Evolutionary conservation across 53 echinoderm and acorn worm species (phyloP), one percentile per base, ranked within the genome.

Genomic region (Crossaster papposus): DNA sequence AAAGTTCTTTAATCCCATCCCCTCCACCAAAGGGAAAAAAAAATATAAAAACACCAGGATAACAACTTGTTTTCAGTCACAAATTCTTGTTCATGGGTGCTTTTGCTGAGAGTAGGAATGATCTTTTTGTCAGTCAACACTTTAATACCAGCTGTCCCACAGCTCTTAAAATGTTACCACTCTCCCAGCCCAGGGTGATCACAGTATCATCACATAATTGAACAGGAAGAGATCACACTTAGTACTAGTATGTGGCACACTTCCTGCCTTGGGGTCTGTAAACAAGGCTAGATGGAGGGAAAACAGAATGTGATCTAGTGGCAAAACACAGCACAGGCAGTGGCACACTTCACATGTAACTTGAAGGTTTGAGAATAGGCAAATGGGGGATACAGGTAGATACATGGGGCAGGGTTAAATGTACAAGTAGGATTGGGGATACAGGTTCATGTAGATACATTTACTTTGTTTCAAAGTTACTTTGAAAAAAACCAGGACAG

Each of bases 81-180:
- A n/a, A 65, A 65, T 23, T 65, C 65, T 1, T 18, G 28, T 28
- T 24, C n/a, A 14, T 65, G 15, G 1, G 2, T 20, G 68, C 9
- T 10, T 26, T 20, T 26, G 22, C 58, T 58, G 5, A 8, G 62
- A 18, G 15, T 62, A 22, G 62, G 62, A 22, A 68, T 68, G 9
- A 44, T 22, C 24, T 1, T 23, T 23, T 68, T 68, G 28, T 68
- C 68, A 68, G 28, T 68, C 68, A 68, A n/a, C 68, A 68, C 68
- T 20, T 3, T 68, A n/a, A n/a, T n/a, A 29, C 68, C 28, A 68
- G 68, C 68, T 17, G 14, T 18, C 15, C 58, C 28, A 68, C 28
- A 28, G 68, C 68, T 68, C 68, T 68, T 68, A 68, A 68, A 68
- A 68, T 68, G 68, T 68, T 68, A 68, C 24, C 68, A 68, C 68